A percentile compares a stretch with the other conserved stretches of the same genome.
Evolutionary conservation across 2,888 invertebrate genomes (phyloP).

Genomic region (Machimus rusticus): DNA sequence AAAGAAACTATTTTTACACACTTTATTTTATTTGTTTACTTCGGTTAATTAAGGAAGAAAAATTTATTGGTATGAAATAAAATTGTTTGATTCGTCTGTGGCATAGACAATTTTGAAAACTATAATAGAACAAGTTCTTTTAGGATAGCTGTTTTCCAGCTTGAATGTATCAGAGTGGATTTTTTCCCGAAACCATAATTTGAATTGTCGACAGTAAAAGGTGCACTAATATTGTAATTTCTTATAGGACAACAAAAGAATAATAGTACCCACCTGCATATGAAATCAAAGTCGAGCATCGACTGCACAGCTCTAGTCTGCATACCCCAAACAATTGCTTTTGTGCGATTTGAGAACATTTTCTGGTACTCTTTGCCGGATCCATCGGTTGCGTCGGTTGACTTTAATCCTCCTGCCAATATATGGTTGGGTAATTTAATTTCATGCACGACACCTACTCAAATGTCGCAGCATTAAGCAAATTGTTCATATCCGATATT

Average conservation of each 20-base stretch:
- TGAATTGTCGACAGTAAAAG: no score
- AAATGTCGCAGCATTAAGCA: conserved; percentile 49
- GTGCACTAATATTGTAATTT: background rate
- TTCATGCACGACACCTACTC: conserved; percentile 60
- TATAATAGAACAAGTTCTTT: no score
- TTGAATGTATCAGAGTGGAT: no score
- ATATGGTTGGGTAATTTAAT: conserved; percentile 63
- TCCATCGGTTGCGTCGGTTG: conserved; percentile 52
- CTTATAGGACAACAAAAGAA: background rate
- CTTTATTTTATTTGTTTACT: no score
- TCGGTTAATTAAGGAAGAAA: no score
- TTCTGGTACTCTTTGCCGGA: conserved; percentile 60
- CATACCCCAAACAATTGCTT: conserved; percentile 99
- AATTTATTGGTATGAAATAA: no score
- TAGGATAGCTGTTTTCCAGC: no score
- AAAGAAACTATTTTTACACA: no score
- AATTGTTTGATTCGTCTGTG: no score
- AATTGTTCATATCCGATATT: conserved; percentile 44
- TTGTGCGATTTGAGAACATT: conserved; percentile 84
- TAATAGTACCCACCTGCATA: conserved; percentile 57
- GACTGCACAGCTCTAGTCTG: conserved; percentile 93
- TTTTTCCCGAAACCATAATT: no score
- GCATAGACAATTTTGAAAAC: no score
- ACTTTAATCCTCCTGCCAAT: conserved; percentile 60
- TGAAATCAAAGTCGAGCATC: conserved; percentile 63